Evolutionary conservation across 2,113 vertebrate species (phyloP), one percentile per base, ranked within the genome.

Genomic region (Erythrocercus mccallii): DNA sequence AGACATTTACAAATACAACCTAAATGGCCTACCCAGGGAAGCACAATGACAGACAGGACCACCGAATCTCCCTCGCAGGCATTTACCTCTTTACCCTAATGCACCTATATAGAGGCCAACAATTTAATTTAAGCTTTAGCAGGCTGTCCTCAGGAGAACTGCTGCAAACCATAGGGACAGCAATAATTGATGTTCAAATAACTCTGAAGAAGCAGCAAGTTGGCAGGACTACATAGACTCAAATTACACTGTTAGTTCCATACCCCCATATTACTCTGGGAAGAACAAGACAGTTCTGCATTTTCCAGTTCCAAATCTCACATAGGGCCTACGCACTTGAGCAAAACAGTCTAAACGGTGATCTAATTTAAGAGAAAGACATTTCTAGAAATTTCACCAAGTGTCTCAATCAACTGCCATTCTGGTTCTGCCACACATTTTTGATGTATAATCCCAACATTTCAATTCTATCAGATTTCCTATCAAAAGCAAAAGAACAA

Each of bases 241-340:
- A 40, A 40, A 70, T 57, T 54, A 61, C 24, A 45, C 14, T 72
- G 27, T 62, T 54, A 79, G 24, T 62, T n/a, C 31, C 24, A 38
- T 11, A 19, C 5, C 19, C 12, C 15, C 23, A 2, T 27, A 61
- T 38, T 70, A 81, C 15, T 23, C 72, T 0, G 6, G 22, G 23
- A 85, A 85, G 12, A 79, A 90, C n/a, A 80, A 61, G 91, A 35
- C 19, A n/a, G 31, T 65, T 64, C 70, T 79, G 35, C 42, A 62
- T 51, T 90, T 87, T n/a, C 15, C 42, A 90, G 38, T 10, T 62
- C 18, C 30, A 77, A 42, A 50, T 86, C 28, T 88, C 76, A 65
- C 2, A 1, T 0, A 47, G 4, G 12, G 16, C 42, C 70, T 83
- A 83, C 0, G 1, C 38, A 40, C n/a, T 54, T 15, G 15, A 83